These are phyloP conservation scores for Centroberyx gerrardi DNA, from an alignment of 2,797 vertebrate genomes.

Conservation along the genomic window DNA sequence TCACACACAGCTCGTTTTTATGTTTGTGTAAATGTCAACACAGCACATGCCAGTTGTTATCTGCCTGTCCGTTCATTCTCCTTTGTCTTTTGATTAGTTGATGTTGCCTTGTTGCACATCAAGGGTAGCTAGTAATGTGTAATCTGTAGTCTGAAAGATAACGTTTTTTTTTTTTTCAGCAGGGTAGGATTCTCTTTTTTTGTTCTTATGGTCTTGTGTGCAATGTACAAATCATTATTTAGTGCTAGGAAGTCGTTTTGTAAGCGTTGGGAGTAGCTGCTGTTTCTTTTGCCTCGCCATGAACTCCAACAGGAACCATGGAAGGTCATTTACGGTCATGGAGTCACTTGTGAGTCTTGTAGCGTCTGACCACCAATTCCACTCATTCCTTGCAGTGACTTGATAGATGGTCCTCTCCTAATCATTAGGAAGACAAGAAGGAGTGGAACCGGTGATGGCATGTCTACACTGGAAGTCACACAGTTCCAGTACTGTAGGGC, in stretches of 20 bases:
- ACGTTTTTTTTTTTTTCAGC: too few species aligned
- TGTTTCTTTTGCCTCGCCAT: neutral
- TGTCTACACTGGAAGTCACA: too few species aligned
- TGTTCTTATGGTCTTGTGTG: neutral
- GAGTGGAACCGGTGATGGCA: neutral
- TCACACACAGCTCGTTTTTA: neutral
- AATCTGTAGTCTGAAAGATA: too few species aligned
- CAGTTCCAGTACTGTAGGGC: too few species aligned
- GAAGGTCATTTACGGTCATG: constrained; percentile 13
- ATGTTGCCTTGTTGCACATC: too few species aligned
- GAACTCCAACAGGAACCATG: neutral
- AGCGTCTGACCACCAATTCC: too few species aligned
- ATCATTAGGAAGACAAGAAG: too few species aligned
- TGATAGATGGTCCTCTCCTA: too few species aligned
- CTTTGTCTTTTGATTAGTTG: too few species aligned
- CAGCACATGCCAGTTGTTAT: neutral
- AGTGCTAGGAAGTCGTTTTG: neutral
- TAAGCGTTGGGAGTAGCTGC: neutral
- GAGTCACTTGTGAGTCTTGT: neutral
- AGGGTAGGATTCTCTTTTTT: too few species aligned
- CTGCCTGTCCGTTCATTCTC: neutral
- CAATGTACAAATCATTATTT: neutral
- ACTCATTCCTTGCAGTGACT: too few species aligned
- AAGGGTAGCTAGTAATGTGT: too few species aligned
- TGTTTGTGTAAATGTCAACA: constrained; percentile 1